Base-by-base conservation (phyloP, 30 jellyfish, hydroid and myxozoan species). In the Mastigias papua region DNA sequence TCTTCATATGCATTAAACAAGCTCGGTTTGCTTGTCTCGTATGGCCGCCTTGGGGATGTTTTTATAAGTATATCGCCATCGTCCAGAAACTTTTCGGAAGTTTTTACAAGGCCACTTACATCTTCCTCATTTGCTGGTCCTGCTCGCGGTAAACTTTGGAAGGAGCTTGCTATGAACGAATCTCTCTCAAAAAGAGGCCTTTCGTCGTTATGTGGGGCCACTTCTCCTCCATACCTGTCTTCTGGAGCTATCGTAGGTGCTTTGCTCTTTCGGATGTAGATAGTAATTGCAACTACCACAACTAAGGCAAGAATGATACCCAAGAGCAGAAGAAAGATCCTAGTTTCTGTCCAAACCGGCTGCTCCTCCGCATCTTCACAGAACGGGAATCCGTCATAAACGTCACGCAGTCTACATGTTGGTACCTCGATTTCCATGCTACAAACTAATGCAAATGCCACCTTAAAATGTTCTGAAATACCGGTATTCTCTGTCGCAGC, bases 351-450 rank as follows among this genome's bases (percentile, higher is more conserved):
- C 80, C 84, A 70, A 0, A 34, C 50, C 19, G 86, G 37, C 22
- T 80, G 54, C 33, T 30, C 35, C 49, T 69, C 78, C 4, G 1
- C 9, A n/a, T 13, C 73, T 8, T 48, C 64, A 51, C 92, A 83
- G 34, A 49, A 6, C 17, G 92, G 92, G 54, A 69, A 83, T 63
- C 92, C 86, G 60, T 61, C 86, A 71, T 83, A 83, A 60, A 83
- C n/a, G 33, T 46, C 69, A 29, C 78, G 81, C 63, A 83, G 34
- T 17, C 72, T 70, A 42, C 94, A 86, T 1, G 61, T 20, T 21
- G 61, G 80, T 15, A 73, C 42, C 1, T 75, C 60, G 73, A 86
- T 28, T 32, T 32, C 30, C 20, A 73, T 50, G 3, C 88, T 60
- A 34, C 94, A 86, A 23, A 60, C 63, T 34, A 86, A 34, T 1